phyloP scores from a whole-genome alignment of 2,797 vertebrate species.

The Neomorphus geoffroyi region DNA sequence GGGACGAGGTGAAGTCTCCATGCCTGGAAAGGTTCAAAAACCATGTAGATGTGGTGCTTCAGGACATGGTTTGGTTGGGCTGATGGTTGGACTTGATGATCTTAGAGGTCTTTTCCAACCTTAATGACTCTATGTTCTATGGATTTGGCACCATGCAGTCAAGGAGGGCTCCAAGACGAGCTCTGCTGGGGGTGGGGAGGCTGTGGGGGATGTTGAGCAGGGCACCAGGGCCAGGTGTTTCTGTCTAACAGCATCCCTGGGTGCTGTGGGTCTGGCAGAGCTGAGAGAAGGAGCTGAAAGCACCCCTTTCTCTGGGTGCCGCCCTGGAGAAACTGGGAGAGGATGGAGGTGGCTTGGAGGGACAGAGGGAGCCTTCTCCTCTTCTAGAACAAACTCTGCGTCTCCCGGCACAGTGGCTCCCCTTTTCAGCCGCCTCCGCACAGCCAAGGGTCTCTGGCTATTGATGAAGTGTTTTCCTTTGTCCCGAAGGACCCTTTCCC shows the following conservation, averaged over 20 bases:
- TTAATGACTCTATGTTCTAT: too few relatives aligned
- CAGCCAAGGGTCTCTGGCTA: neutral
- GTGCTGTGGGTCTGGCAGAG: neutral
- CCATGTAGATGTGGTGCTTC: too few relatives aligned
- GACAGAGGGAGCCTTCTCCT: neutral
- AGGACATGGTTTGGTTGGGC: too few relatives aligned
- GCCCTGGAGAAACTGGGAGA: neutral
- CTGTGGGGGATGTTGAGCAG: neutral
- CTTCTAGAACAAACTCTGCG: neutral
- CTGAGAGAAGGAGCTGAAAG: neutral
- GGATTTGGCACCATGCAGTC: accelerated
- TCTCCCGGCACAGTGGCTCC: neutral
- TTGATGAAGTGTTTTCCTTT: conserved; percentile 39
- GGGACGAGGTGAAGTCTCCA: too few relatives aligned
- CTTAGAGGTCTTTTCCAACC: too few relatives aligned
- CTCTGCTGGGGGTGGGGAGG: neutral
- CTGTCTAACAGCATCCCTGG: neutral
- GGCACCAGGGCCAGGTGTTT: accelerated
- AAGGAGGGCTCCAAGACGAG: neutral
- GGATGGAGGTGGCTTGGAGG: neutral
- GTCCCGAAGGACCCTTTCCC: conserved; percentile 48
- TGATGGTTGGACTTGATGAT: too few relatives aligned
- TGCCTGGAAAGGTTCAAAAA: too few relatives aligned
- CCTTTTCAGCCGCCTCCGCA: neutral
- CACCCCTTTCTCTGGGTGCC: neutral